Percentiles rank a stretch among this genome's conserved stretches.
These are phyloP conservation scores for Pseudonaja textilis DNA, from an alignment of 2,113 vertebrate species.

Conservation along the genomic window DNA sequence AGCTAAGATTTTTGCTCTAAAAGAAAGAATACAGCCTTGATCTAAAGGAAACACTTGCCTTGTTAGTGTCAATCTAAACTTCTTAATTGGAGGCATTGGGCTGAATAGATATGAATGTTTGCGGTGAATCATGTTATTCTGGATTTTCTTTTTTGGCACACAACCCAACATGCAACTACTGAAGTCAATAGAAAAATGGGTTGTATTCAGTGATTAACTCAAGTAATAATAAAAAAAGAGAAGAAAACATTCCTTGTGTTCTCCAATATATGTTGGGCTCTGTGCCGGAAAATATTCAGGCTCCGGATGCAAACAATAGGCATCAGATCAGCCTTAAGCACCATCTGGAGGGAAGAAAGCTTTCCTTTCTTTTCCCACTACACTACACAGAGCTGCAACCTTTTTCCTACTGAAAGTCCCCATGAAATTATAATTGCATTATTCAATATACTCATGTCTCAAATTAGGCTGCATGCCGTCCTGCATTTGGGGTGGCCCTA, in stretches of 20 bases:
- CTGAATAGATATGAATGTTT: background rate
- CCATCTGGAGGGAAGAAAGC: conserved; percentile 24
- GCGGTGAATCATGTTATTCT: background rate
- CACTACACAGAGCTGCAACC: conserved; percentile 1
- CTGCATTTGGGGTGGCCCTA: background rate
- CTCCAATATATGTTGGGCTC: conserved; percentile 2
- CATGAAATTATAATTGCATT: conserved; percentile 11
- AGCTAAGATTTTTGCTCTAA: background rate
- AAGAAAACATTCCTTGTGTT: conserved; percentile 2
- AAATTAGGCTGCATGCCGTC: background rate
- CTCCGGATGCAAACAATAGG: conserved; percentile 8
- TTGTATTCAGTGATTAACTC: background rate
- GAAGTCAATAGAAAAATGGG: background rate
- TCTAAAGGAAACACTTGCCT: background rate
- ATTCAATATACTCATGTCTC: conserved; percentile 1
- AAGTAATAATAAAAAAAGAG: background rate
- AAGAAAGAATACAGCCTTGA: background rate
- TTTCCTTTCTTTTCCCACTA: conserved; percentile 16
- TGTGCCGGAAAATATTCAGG: conserved; percentile 24
- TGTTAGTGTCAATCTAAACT: background rate
- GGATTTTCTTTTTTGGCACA: background rate
- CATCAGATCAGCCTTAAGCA: conserved; percentile 22
- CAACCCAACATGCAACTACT: background rate
- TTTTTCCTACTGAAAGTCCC: conserved; percentile 18
- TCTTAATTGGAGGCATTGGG: background rate